Evolutionary conservation across 2,113 vertebrate species (phyloP), one percentile per base, ranked within the genome.

Genomic region (Limanda limanda): DNA sequence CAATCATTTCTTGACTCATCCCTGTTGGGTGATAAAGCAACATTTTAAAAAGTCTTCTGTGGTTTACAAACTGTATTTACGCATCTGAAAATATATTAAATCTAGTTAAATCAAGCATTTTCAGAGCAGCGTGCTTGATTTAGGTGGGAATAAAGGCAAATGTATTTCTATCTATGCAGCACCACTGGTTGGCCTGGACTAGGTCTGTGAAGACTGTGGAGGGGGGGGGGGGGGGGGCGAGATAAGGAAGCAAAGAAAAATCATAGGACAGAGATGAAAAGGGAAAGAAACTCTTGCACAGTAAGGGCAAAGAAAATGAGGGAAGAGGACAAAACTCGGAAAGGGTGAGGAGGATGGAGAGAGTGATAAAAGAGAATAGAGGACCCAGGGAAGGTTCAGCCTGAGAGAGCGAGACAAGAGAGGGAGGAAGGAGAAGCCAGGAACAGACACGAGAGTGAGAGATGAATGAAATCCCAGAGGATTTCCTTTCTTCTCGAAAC

Each of bases 401-500:
- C 71, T 57, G 51, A 79, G 68, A 88, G 82, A 77, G 76, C 13
- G 64, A 14, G 23, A 56, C 66, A 81, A 72, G 23, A 23, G 40
- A 87, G 75, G 17, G 9, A 14, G 23, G 65, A 76, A 82, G 77
- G 45, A 77, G 74, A 62, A 79, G 76, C 55, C 51, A 74, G 85
- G 80, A 61, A 75, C 59, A 56, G 27, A 31, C 66, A 81, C 69
- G n/a, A 23, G 40, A 87, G 77, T 20, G 27, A 79, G 72, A 83
- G 82, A 84, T 67, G 51, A 61, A 63, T 63, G 68, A 82, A 80
- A 71, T 92, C 89, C 82, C 90, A 62, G 0, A 20, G 71, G 84
- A 31, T 23, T 74, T 62, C 55, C 59, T 82, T 83, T 89, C 75
- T 77, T 84, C 48, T 47, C 25, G 74, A 61, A 61, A 40, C 64